phyloP scores from a whole-genome alignment of 2,113 vertebrate genomes.

The Prolemur simus region DNA sequence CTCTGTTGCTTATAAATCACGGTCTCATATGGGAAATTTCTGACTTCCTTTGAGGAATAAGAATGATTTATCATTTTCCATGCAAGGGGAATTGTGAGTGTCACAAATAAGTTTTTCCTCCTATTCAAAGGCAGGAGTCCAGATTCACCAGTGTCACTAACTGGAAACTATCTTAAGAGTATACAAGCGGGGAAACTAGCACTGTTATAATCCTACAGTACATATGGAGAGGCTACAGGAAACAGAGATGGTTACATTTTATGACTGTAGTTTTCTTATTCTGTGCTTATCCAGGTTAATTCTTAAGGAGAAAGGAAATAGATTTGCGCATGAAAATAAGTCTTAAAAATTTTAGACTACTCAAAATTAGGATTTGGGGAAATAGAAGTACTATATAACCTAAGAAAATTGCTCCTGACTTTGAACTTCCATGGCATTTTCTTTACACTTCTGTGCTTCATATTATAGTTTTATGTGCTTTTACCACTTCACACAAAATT shows the following conservation, averaged over 20 bases:
- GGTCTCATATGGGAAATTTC: background rate
- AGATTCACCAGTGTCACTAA: background rate
- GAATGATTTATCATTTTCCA: conserved; percentile 27
- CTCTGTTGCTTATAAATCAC: conserved; percentile 37
- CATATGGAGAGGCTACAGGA: background rate
- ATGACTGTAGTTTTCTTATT: background rate
- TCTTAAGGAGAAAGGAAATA: background rate
- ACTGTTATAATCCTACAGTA: background rate
- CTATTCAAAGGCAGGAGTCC: background rate
- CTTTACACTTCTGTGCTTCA: background rate
- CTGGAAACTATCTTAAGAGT: background rate
- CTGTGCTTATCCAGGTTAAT: background rate
- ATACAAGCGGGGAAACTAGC: background rate
- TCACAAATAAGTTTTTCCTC: background rate
- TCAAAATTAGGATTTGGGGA: background rate
- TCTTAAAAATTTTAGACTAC: background rate
- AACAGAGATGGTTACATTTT: background rate
- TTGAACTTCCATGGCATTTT: background rate
- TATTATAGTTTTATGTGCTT: background rate
- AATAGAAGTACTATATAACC: background rate
- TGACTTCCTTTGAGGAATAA: conserved; percentile 44
- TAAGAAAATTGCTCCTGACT: background rate
- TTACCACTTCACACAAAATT: background rate
- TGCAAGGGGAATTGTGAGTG: background rate
- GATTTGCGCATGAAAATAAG: background rate